Base-by-base conservation (phyloP, 2,797 vertebrate genomes). In the Dallia pectoralis region DNA sequence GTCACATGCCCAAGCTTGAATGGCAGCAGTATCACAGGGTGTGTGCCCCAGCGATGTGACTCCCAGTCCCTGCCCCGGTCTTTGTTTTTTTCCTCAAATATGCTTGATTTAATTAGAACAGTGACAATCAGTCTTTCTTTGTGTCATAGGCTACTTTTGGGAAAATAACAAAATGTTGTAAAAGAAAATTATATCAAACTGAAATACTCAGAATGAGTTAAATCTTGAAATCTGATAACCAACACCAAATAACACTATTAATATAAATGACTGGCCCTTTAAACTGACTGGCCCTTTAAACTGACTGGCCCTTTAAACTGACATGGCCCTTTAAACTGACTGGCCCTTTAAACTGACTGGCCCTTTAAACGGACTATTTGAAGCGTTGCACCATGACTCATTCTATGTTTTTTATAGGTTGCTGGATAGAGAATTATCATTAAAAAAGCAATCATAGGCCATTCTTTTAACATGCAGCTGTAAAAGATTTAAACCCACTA, bases 1-100 rank as follows among this genome's bases (percentile, higher is more conserved):
- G 79, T 87, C 91, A 92, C 83, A 62, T 93, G 90, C 78, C 78
- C 72, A 73, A 29, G 79, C 78, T 83, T 88, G 86, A 89, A 89
- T 83, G 71, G 87, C 87, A 81, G 84, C 74, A 53, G 51, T 79
- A 62, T 78, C 82, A 81, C 68, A 49, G 70, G 73, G 74, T 73
- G 76, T 74, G 70, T 88, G 88, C 68, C 76, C 71, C 65, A 66
- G 73, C 72, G 27, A 67, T 25, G 25, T 51, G 73, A 48, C 40
- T 62, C 47, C 44, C 11, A 36, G 33, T 64, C 74, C 67, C 51
- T 67, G 22, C 16, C 67, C 74, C 25, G 0, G 36, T 75, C 27
- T 68, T 71, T 71, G 33, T 63, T 69, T 69, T 47, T 9, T n/a
- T 76, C 78, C 5, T 40, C 47, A 49, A 3, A 15, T 0, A 22